These are phyloP conservation scores for Drosophila tsacasi DNA, from an alignment of 1,140 invertebrate genomes.

Conservation along the genomic window DNA sequence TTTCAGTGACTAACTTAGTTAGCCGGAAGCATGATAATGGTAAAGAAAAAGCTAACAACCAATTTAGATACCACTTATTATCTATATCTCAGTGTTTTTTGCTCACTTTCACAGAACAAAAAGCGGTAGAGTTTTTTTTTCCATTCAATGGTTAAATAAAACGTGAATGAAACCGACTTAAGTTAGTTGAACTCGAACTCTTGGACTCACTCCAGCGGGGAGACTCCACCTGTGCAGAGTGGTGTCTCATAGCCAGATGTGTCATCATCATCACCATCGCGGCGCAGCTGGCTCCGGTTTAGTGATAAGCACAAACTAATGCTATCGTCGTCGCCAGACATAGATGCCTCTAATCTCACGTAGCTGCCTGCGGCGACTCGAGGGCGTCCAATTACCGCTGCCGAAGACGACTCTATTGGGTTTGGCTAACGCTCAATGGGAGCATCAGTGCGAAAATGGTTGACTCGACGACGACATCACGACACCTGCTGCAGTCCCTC, in stretches of 20 bases:
- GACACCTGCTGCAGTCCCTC: slow-evolving; percentile 25
- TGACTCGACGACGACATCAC: slow-evolving; percentile 43
- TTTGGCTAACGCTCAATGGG: slow-evolving; percentile 46
- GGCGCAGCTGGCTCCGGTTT: slow-evolving; percentile 4
- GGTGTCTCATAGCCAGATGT: slow-evolving; percentile 54
- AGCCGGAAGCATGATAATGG: background rate
- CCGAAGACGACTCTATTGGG: slow-evolving; percentile 52
- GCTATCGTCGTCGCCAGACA: slow-evolving; percentile 67
- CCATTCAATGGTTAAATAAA: slow-evolving; percentile 7
- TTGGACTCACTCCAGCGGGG: background rate
- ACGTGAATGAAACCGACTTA: slow-evolving; percentile 11
- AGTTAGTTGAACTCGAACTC: slow-evolving; percentile 1
- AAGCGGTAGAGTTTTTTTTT: background rate
- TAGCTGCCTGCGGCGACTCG: slow-evolving; percentile 28
- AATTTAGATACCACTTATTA: background rate
- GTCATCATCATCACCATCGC: slow-evolving; percentile 40
- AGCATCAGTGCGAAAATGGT: slow-evolving; percentile 70
- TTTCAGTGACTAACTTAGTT: background rate
- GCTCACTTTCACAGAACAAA: background rate
- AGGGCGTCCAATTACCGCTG: slow-evolving; percentile 45
- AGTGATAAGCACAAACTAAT: slow-evolving; percentile 60
- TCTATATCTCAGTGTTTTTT: background rate
- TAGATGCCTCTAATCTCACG: slow-evolving; percentile 70
- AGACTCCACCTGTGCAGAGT: background rate
- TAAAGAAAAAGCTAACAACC: background rate